Evolutionary conservation across 1,140 invertebrate genomes (phyloP).

Genomic region (Bombus soroeensis): DNA sequence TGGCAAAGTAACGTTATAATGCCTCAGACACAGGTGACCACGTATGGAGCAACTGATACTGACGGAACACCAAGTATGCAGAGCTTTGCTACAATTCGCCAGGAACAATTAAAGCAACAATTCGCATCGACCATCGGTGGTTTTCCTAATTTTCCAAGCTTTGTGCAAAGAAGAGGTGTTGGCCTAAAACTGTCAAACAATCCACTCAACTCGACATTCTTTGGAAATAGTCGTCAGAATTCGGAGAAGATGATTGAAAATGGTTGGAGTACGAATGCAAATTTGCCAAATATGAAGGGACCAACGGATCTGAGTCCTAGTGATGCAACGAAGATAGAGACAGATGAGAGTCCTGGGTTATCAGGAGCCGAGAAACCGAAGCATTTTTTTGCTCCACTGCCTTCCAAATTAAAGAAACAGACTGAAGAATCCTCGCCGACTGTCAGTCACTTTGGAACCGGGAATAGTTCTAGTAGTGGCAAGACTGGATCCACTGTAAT

Average conservation of each 20-base stretch:
- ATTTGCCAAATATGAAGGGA: neutral
- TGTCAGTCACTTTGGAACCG: constrained; percentile 59
- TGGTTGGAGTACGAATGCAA: neutral
- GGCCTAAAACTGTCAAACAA: constrained; percentile 1
- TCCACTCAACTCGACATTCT: neutral
- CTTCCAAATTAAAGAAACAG: constrained; percentile 54
- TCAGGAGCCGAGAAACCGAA: constrained; percentile 64
- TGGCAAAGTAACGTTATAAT: constrained; percentile 63
- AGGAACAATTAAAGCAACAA: neutral
- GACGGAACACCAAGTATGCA: neutral
- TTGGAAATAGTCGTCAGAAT: constrained; percentile 3
- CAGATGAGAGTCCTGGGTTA: neutral
- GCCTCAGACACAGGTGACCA: constrained; percentile 29
- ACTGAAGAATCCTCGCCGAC: constrained; percentile 43
- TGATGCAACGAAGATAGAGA: neutral
- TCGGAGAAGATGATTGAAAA: constrained; percentile 9
- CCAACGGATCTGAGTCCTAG: neutral
- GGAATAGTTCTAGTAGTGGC: constrained; percentile 69
- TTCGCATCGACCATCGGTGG: neutral
- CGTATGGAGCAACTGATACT: neutral
- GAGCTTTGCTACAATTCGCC: neutral
- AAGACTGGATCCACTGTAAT: constrained; percentile 71
- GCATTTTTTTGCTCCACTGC: constrained; percentile 82
- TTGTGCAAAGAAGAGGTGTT: constrained; percentile 15
- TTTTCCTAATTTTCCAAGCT: neutral